Base-by-base conservation (phyloP, 2,113 vertebrate genomes). In the Gobius niger region DNA sequence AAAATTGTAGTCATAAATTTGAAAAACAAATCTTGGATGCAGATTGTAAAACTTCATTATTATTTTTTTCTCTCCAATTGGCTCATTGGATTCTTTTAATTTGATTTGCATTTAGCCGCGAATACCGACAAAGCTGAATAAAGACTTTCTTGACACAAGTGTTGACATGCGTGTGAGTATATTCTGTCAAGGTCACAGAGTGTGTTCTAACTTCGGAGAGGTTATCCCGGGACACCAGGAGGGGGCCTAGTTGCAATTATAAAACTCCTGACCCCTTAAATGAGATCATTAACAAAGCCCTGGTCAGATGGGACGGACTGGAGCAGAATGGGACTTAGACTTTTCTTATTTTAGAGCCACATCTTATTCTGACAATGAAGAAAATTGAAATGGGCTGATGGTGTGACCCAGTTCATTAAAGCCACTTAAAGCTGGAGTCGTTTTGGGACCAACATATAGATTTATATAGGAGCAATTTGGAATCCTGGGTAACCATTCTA, bases 211-310 rank as follows among this genome's bases (percentile, higher is more conserved):
- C 79, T 91, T 87, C 86, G 79, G 83, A 78, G 75, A 77, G 76
- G 81, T 85, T 75, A 72, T 61, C 64, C 7, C 54, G 40, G 74
- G 70, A 69, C 76, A 68, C 71, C 69, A 72, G 51, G 49, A 85
- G 66, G 70, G 77, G 54, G 68, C 69, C 62, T 63, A 42, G 69
- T 77, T 87, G 77, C 81, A 91, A 89, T 91, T 90, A 91, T 76
- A 81, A 75, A 82, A 82, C 68, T 52, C 24, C 9, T 10, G 81
- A 88, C 87, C 90, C 88, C 81, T 79, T 86, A 88, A 91, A 89
- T 90, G 77, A 89, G 86, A 86, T 85, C 85, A 87, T 88, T 91
- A 91, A 82, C 34, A 68, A 86, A 84, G 41, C 46, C 12, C 0
- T 9, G 64, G 83, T 87, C 88, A 84, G 80, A 7, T 79, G 88